Evolutionary conservation across 2,113 vertebrate species (phyloP), one percentile per base, ranked within the genome.

Genomic region (Passer domesticus): DNA sequence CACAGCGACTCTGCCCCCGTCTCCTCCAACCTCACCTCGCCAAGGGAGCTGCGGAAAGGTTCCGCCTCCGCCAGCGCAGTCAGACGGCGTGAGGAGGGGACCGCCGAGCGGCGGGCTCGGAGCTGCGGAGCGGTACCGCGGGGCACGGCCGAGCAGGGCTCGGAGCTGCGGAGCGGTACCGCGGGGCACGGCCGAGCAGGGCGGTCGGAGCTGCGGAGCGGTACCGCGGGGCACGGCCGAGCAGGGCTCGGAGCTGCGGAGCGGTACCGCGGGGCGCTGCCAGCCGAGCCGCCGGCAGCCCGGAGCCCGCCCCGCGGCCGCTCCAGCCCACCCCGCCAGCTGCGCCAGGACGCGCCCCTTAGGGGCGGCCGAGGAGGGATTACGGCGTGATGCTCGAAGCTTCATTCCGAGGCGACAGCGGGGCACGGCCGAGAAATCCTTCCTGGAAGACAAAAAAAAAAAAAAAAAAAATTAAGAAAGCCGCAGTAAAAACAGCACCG

Each of bases 321-420:
- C 75, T 95, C 90, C 96, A 47, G 82, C 62, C 50, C 69, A 77
- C 88, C 95, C 96, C 52, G 79, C 44, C 74, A 95, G 94, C 88
- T 95, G 94, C 87, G 92, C 37, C 55, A 49, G 85, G 85, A 64
- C 85, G 49, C 58, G 75, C 85, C 76, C 49, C 58, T 30, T 1
- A 13, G 66, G 49, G 76, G 60, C 46, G 73, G 72, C 43, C 53
- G 6, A 2, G 44, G 1, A 3, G 18, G 10, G 44, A 33, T 56
- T 35, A 31, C 6, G 8, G 1, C 21, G 30, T 2, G n/a, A 1
- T 7, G 66, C 50, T 20, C 17, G 2, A 0, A 1, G 35, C 25
- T 21, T 4, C 35, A 2, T 20, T 2, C 7, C 19, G 0, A 12
- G 39, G 11, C 16, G 25, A 13, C 44, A 0, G 44, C 58, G 16